Evolutionary conservation across 2,113 vertebrate genomes (phyloP).

Genomic region (Pelecanus crispus): DNA sequence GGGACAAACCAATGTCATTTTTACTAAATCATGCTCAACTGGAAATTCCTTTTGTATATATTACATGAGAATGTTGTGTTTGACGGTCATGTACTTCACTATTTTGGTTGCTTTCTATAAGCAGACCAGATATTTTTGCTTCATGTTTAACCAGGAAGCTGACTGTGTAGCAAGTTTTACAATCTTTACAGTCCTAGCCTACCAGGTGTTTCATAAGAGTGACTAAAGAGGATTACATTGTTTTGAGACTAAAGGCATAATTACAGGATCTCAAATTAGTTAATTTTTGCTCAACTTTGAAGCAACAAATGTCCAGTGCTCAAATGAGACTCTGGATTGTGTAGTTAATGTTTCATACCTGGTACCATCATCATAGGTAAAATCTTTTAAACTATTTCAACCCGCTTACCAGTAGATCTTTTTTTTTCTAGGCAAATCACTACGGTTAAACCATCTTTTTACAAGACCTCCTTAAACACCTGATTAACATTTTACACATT

Average conservation of each 20-base stretch:
- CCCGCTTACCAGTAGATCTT: not conserved
- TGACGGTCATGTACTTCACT: not conserved
- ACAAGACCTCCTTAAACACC: not conserved
- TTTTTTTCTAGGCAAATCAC: not conserved
- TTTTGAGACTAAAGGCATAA: constrained; percentile 7
- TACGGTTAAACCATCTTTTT: not conserved
- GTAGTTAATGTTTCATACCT: not conserved
- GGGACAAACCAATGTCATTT: not conserved
- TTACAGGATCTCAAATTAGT: not conserved
- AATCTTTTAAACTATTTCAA: not conserved
- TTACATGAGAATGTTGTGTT: not conserved
- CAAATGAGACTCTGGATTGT: not conserved
- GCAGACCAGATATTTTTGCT: not conserved
- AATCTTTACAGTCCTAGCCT: not conserved
- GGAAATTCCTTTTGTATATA: not conserved
- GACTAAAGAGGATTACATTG: not conserved
- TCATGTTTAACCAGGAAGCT: not conserved
- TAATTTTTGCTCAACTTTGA: not conserved
- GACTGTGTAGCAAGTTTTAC: not conserved
- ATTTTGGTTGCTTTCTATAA: not conserved
- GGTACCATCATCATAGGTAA: not conserved
- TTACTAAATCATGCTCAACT: not conserved
- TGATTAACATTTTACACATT: not conserved
- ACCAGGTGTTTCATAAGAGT: not conserved
- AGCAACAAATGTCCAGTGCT: not conserved